phyloP scores from a whole-genome alignment of 2,113 vertebrate genomes.

The Vulpes vulpes region DNA sequence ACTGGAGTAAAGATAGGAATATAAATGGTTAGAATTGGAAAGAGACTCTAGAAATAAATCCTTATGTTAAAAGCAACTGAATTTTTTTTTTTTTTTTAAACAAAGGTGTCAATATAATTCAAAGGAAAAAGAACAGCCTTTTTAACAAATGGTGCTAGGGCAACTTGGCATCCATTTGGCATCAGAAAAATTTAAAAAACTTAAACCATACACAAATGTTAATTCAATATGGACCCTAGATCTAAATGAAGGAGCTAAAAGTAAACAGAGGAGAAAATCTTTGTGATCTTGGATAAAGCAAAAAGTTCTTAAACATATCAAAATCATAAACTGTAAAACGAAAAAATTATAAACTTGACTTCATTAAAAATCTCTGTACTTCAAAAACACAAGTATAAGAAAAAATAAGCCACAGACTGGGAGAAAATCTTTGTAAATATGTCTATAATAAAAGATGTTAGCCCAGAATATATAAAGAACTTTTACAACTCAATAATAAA shows the following conservation, averaged over 20 bases:
- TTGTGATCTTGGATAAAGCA: not conserved
- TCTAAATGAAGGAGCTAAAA: constrained; percentile 33
- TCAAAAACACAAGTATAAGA: not conserved
- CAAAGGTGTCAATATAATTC: not conserved
- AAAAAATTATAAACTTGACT: not conserved
- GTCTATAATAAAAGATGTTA: not conserved
- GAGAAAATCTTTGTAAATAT: constrained; percentile 2
- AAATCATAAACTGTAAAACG: constrained; percentile 8
- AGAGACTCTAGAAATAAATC: constrained; percentile 26
- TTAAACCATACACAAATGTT: not conserved
- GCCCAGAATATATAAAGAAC: not conserved
- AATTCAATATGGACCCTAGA: not conserved
- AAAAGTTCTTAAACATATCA: not conserved
- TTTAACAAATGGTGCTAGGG: constrained; percentile 15
- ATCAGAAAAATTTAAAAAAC: not conserved
- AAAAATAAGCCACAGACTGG: not conserved
- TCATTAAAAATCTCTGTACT: not conserved
- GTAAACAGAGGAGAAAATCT: not conserved
- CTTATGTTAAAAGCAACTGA: not conserved
- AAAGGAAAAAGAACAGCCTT: not conserved
- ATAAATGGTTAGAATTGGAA: not conserved
- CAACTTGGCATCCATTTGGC: not conserved
- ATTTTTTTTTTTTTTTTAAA: not conserved
- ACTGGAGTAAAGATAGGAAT: not conserved
- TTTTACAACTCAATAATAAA: not conserved